A percentile compares a stretch with the other conserved stretches of the same genome.
Conservation (phyloP, 2,113 vertebrate genomes). For the Carlito syrichta region DNA sequence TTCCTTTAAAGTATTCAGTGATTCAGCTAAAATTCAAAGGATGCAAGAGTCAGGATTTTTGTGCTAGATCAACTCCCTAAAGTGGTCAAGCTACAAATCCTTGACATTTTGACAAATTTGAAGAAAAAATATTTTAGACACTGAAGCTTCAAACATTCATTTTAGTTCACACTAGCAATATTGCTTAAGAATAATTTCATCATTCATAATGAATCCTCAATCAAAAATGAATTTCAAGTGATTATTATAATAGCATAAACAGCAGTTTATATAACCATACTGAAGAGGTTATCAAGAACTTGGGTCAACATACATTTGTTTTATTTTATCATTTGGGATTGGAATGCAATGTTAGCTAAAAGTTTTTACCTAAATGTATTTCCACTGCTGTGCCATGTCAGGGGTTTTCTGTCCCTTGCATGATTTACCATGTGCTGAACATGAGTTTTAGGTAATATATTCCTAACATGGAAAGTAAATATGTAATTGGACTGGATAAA, state of each 20-base stretch:
- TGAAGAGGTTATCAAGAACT: constrained; percentile 53
- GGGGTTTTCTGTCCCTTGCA: not conserved
- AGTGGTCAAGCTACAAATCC: not conserved
- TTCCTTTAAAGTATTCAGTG: not conserved
- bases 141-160: constrained; percentile 12
- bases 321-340: constrained; percentile 40
- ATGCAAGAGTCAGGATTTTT: not conserved
- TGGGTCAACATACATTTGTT: constrained; percentile 42
- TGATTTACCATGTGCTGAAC: constrained; percentile 13
- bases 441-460: constrained; percentile 38
- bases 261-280: not conserved
- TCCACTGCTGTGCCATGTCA: not conserved
- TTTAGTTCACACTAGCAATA: not conserved
- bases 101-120: constrained; percentile 33
- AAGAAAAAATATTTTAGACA: constrained; percentile 45
- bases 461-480: not conserved
- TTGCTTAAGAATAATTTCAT: constrained; percentile 49
- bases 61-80: not conserved
- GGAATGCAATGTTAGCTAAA: not conserved
- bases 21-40: constrained; percentile 26
- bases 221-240: constrained; percentile 58
- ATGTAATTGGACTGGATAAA: too few relatives aligned
- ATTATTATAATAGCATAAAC: constrained; percentile 13
- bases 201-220: constrained; percentile 27
- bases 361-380: not conserved